These are phyloP conservation scores for Argyresthia goedartella DNA, from an alignment of 2,888 invertebrate genomes.

Conservation along the genomic window DNA sequence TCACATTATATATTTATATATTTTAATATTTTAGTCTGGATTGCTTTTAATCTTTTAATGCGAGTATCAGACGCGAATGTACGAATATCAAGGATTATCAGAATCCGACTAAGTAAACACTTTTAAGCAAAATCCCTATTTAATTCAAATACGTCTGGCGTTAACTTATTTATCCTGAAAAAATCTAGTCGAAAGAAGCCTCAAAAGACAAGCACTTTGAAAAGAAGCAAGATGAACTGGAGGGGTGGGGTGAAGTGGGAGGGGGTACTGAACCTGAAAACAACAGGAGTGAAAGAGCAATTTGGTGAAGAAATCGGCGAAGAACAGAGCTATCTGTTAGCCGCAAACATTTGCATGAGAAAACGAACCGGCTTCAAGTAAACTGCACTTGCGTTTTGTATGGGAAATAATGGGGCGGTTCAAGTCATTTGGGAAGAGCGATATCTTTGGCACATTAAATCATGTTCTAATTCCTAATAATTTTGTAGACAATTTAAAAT, in stretches of 20 bases:
- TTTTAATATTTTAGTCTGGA: too few relatives aligned
- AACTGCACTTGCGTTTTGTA: conserved; percentile 18
- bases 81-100: too few relatives aligned
- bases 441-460: too few relatives aligned
- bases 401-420: too few relatives aligned
- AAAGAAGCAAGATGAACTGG: background rate
- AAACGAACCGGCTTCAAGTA: conserved; percentile 24
- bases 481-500: too few relatives aligned
- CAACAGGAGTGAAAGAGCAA: conserved; percentile 7
- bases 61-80: too few relatives aligned
- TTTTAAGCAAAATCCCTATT: too few relatives aligned
- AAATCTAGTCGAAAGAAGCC: background rate
- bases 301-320: conserved; percentile 18
- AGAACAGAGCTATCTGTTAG: conserved; percentile 23
- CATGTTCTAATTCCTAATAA: too few relatives aligned
- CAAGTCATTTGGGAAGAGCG: too few relatives aligned
- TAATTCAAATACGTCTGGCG: background rate
- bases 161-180: background rate
- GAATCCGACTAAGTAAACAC: too few relatives aligned
- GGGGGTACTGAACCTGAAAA: background rate
- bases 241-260: background rate
- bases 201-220: background rate
- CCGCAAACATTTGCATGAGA: conserved; percentile 30
- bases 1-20: too few relatives aligned
- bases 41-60: too few relatives aligned